Conservation (phyloP, 2,888 invertebrate genomes). For the Lissocephala sabroskyi region DNA sequence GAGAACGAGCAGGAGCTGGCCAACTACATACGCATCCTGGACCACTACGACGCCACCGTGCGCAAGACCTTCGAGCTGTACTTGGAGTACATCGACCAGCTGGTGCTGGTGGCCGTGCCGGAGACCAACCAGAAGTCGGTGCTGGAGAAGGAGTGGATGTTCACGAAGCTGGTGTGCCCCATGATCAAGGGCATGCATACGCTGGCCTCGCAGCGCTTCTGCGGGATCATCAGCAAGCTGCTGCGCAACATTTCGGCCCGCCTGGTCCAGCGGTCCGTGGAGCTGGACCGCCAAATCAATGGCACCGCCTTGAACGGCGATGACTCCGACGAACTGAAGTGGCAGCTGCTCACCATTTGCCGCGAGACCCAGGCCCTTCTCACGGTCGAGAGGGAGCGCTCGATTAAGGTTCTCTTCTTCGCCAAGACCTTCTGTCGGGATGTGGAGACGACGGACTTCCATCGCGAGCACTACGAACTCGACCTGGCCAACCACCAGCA, state of each 20-base stretch:
- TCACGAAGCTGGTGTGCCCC: constrained; percentile 84
- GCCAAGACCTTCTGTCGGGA: constrained; percentile 83
- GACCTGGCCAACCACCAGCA: constrained; percentile 68
- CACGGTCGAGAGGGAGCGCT: constrained; percentile 84
- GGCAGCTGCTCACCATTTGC: constrained; percentile 75
- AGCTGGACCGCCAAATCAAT: constrained; percentile 69
- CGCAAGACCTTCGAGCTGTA: constrained; percentile 86
- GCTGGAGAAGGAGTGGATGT: constrained; percentile 91
- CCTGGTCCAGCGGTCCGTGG: constrained; percentile 72
- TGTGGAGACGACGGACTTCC: constrained; percentile 75
- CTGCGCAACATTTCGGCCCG: constrained; percentile 73
- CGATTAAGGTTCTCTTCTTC: constrained; percentile 86
- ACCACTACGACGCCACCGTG: constrained; percentile 84
- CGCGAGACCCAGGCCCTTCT: constrained; percentile 86
- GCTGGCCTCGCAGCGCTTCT: constrained; percentile 84
- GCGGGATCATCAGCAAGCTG: constrained; percentile 75
- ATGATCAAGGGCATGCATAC: constrained; percentile 83
- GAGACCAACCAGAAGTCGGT: constrained; percentile 78
- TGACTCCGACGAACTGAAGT: constrained; percentile 67
- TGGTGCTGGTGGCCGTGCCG: constrained; percentile 77
- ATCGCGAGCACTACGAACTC: constrained; percentile 71
- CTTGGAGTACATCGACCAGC: constrained; percentile 87
- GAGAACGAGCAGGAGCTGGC: constrained; percentile 73
- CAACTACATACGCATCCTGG: constrained; percentile 76
- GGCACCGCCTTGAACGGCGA: constrained; percentile 55